phyloP scores from a whole-genome alignment of 37 sponge, comb jelly and placozoan genomes.

The Oopsacas minuta region DNA sequence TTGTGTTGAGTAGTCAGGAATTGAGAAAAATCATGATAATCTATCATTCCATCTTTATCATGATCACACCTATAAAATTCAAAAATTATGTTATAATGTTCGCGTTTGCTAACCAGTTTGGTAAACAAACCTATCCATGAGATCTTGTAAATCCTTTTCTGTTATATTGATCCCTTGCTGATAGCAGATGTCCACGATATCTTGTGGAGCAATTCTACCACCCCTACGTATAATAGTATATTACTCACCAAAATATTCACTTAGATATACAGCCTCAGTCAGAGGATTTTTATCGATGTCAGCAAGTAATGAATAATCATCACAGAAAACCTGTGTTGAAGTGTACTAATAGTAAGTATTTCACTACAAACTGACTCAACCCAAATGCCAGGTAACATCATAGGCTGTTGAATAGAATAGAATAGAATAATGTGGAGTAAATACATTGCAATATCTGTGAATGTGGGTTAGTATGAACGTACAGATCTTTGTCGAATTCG shows the following conservation, averaged over 20 bases:
- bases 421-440: not conserved
- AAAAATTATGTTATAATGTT: not conserved
- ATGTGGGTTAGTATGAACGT: not conserved
- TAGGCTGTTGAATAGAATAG: not conserved
- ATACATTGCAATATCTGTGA: not conserved
- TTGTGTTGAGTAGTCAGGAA: constrained; percentile 33
- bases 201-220: not conserved
- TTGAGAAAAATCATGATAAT: constrained; percentile 71
- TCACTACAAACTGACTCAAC: not conserved
- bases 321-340: constrained; percentile 13
- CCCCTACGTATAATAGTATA: not conserved
- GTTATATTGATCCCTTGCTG: not conserved
- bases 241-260: not conserved
- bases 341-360: not conserved
- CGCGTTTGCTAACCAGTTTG: not conserved
- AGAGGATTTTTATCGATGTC: not conserved
- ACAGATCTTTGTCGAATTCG: constrained; percentile 65
- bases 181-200: not conserved
- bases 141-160: constrained; percentile 26
- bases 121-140: constrained; percentile 28
- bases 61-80: constrained; percentile 33
- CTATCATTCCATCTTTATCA: constrained; percentile 52
- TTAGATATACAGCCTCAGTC: constrained; percentile 10
- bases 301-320: not conserved
- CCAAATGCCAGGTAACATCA: constrained; percentile 11